Evolutionary conservation across 2,888 invertebrate genomes (phyloP).

Genomic region (Drosophila mulleri): DNA sequence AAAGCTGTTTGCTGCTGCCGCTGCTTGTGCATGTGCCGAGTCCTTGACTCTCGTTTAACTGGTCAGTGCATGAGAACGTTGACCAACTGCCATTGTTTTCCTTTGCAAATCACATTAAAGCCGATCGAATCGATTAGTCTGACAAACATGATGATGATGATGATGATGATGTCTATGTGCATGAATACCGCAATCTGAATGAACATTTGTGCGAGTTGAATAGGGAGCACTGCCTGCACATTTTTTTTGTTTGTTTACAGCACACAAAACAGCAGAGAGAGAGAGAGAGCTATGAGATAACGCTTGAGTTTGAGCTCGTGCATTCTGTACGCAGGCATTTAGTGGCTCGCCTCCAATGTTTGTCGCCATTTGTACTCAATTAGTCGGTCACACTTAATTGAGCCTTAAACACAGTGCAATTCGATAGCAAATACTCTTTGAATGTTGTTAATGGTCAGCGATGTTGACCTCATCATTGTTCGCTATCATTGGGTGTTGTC

Average conservation of each 20-base stretch:
- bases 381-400: conserved; percentile 29
- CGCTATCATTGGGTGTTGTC: background rate
- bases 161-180: background rate
- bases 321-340: background rate
- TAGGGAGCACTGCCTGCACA: background rate
- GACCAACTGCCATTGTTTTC: background rate
- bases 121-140: conserved; percentile 16
- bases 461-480: background rate
- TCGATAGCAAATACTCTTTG: conserved; percentile 10
- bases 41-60: conserved; percentile 3
- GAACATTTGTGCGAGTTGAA: conserved; percentile 2
- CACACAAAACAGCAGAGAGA: background rate
- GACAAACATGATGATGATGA: background rate
- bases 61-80: background rate
- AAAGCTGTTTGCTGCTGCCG: no score
- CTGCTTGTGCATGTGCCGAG: background rate
- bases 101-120: conserved; percentile 1
- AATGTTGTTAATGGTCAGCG: conserved; percentile 11
- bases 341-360: conserved; percentile 5
- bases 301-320: conserved; percentile 11
- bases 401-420: conserved; percentile 10
- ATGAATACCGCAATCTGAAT: background rate
- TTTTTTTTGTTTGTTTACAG: background rate
- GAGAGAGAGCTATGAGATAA: background rate
- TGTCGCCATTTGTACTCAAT: conserved; percentile 11